Conservation (phyloP, 2,888 invertebrate species). For the Pogonocherus hispidulus region DNA sequence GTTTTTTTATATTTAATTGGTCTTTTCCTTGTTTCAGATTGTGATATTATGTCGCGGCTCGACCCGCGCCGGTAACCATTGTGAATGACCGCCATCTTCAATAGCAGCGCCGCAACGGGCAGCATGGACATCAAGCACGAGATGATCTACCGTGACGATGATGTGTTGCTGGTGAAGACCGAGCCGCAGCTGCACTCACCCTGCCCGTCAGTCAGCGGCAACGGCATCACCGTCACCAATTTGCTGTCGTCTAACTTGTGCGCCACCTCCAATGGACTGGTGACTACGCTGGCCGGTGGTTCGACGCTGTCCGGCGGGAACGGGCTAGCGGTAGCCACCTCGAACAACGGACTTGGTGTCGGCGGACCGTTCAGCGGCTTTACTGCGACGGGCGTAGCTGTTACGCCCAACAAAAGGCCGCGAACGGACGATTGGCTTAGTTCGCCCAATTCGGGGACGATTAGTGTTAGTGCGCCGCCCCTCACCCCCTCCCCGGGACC, state of each 20-base stretch:
- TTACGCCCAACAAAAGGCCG: constrained; percentile 67
- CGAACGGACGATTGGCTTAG: constrained; percentile 76
- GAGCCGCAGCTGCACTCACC: constrained; percentile 66
- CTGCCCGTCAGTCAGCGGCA: constrained; percentile 53
- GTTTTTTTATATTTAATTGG: not conserved
- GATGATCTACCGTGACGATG: constrained; percentile 73
- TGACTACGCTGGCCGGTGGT: constrained; percentile 53
- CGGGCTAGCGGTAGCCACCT: constrained; percentile 42
- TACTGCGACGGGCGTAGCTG: constrained; percentile 59
- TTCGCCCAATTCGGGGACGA: constrained; percentile 73
- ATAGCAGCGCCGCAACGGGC: constrained; percentile 51
- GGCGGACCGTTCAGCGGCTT: constrained; percentile 55
- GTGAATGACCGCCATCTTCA: constrained; percentile 60
- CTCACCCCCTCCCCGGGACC: constrained; percentile 79
- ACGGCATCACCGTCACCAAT: constrained; percentile 49
- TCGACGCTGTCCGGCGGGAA: constrained; percentile 63
- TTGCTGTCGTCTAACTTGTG: constrained; percentile 57
- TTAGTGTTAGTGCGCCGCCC: constrained; percentile 72
- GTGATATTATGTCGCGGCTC: constrained; percentile 65
- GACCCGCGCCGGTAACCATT: constrained; percentile 53
- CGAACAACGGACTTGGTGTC: constrained; percentile 58
- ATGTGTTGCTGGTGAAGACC: constrained; percentile 69
- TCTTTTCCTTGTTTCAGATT: constrained; percentile 60
- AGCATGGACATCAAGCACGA: constrained; percentile 78
- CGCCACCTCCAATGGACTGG: constrained; percentile 60